Evolutionary conservation across 2,113 vertebrate species (phyloP).

Genomic region (Orcinus orca): DNA sequence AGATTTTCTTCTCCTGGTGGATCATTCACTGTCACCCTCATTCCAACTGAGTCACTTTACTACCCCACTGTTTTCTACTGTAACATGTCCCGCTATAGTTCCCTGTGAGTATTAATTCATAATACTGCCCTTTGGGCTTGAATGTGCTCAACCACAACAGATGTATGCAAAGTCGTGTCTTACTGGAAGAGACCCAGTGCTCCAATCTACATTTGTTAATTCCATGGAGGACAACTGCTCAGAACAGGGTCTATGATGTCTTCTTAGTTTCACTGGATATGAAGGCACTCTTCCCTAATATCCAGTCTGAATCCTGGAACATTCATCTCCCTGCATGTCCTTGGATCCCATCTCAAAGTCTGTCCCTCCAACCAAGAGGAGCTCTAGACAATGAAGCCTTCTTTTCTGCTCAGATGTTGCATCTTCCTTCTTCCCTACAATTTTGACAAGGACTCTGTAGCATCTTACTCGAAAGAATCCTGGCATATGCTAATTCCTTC

Average conservation of each 20-base stretch:
- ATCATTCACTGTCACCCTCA: neutral
- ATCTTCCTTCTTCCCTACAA: neutral
- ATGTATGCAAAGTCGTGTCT: neutral
- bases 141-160: neutral
- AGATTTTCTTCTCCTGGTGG: neutral
- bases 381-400: neutral
- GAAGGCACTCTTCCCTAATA: neutral
- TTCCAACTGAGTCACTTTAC: neutral
- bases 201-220: neutral
- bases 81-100: neutral
- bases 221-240: neutral
- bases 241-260: neutral
- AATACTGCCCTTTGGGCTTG: neutral
- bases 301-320: neutral
- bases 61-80: neutral
- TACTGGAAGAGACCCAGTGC: neutral
- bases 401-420: neutral
- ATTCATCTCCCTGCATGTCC: neutral
- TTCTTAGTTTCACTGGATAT: neutral
- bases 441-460: neutral
- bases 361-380: neutral
- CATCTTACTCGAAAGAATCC: neutral
- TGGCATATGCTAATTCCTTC: neutral
- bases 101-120: neutral
- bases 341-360: neutral